These are phyloP conservation scores for Podotricha telesiphe DNA, from an alignment of 2,888 invertebrate species.

Conservation along the genomic window DNA sequence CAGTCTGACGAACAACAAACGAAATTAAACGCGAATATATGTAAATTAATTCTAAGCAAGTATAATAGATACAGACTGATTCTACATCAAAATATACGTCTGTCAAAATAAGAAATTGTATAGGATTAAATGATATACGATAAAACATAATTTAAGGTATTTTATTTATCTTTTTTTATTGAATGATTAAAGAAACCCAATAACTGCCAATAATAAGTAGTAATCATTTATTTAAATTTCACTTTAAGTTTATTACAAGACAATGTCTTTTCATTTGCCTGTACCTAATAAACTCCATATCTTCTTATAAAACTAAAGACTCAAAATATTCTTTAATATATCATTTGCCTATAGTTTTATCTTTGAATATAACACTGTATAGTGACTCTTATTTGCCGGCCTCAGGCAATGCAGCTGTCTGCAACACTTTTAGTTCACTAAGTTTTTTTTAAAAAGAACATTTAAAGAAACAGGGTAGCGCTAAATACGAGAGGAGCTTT, in stretches of 20 bases:
- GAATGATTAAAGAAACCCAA: not conserved
- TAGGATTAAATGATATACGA: not conserved
- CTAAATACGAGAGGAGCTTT: not conserved
- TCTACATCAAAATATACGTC: not conserved
- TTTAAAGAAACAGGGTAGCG: not conserved
- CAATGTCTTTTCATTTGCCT: too few relatives aligned
- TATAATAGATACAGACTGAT: not conserved
- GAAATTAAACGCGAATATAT: constrained; percentile 9
- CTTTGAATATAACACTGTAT: constrained; percentile 19
- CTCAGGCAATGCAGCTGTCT: constrained; percentile 34
- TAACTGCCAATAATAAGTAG: too few relatives aligned
- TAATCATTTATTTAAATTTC: too few relatives aligned
- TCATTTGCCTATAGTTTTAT: not conserved
- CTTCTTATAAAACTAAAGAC: too few relatives aligned
- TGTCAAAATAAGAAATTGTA: not conserved
- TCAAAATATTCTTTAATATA: not conserved
- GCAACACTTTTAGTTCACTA: constrained; percentile 26
- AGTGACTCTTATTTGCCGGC: constrained; percentile 26
- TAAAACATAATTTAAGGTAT: not conserved
- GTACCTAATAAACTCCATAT: too few relatives aligned
- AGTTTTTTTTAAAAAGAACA: constrained; percentile 8
- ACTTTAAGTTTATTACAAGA: too few relatives aligned
- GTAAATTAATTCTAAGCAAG: constrained; percentile 13
- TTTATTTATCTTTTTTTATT: not conserved
- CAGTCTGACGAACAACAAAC: not conserved